phyloP scores from a whole-genome alignment of 2,888 invertebrate genomes.

The Diadegma fenestrale region DNA sequence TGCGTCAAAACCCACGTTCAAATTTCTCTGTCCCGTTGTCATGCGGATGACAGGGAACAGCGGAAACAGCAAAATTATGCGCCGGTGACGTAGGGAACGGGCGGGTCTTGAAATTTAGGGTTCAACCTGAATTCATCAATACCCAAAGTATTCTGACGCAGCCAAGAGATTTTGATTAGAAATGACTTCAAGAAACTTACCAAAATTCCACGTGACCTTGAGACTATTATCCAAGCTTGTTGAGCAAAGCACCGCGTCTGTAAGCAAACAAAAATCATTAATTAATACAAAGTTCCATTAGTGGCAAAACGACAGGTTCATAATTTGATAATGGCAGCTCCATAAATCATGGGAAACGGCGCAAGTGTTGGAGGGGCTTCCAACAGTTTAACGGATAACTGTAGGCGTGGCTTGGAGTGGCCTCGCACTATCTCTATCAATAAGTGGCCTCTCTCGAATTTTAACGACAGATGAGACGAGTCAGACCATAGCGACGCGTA shows the following conservation, averaged over 20 bases:
- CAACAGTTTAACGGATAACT: constrained; percentile 51
- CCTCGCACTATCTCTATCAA: constrained; percentile 29
- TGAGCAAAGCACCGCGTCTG: constrained; percentile 48
- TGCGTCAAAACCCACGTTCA: constrained; percentile 37
- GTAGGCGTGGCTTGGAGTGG: constrained; percentile 44
- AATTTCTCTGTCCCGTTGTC: constrained; percentile 37
- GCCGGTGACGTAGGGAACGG: neutral
- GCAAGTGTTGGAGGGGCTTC: neutral
- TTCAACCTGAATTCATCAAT: neutral
- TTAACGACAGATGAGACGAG: constrained; percentile 46
- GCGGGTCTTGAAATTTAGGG: neutral
- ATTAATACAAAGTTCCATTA: neutral
- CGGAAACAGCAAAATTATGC: constrained; percentile 21
- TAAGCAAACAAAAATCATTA: constrained; percentile 24
- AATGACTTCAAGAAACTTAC: constrained; percentile 37
- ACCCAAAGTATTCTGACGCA: no score
- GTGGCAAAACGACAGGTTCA: neutral
- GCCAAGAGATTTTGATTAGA: neutral
- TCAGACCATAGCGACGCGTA: constrained; percentile 30
- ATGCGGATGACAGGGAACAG: constrained; percentile 21
- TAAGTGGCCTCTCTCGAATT: constrained; percentile 56
- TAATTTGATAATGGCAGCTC: neutral
- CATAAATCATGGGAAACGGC: constrained; percentile 1
- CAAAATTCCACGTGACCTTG: constrained; percentile 21
- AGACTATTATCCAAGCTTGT: neutral